phyloP scores from a whole-genome alignment of 2,888 invertebrate species.

The Ophion obscuratus region DNA sequence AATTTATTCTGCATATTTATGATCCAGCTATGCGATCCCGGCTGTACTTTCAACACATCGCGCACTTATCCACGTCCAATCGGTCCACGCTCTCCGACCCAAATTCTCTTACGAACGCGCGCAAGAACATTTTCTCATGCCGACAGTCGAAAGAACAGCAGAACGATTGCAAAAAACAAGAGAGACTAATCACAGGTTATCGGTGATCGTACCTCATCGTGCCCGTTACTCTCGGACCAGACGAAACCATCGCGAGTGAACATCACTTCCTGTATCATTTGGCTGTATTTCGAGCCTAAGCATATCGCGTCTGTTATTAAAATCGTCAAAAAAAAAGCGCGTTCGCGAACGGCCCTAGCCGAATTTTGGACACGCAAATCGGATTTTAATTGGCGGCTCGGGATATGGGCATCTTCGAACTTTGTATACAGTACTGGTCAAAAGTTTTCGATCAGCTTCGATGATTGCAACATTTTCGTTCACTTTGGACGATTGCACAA shows the following conservation, averaged over 20 bases:
- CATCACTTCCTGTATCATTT: background rate
- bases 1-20: slow-evolving; percentile 55
- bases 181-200: background rate
- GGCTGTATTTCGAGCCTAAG: background rate
- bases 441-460: no score
- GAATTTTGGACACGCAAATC: background rate
- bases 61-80: background rate
- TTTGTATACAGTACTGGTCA: no score
- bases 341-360: background rate
- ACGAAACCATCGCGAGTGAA: background rate
- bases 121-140: background rate
- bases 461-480: no score
- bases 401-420: background rate
- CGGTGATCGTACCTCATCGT: background rate
- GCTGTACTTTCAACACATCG: background rate
- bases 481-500: no score
- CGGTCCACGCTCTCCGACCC: background rate
- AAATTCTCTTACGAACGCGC: background rate
- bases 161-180: background rate
- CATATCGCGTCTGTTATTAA: background rate
- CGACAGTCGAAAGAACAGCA: background rate
- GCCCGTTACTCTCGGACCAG: background rate
- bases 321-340: background rate
- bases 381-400: background rate
- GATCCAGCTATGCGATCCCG: background rate